A percentile compares a stretch with the other conserved stretches of the same genome.
Conservation (phyloP, 2,888 invertebrate species). For the Aleiodes alternator region DNA sequence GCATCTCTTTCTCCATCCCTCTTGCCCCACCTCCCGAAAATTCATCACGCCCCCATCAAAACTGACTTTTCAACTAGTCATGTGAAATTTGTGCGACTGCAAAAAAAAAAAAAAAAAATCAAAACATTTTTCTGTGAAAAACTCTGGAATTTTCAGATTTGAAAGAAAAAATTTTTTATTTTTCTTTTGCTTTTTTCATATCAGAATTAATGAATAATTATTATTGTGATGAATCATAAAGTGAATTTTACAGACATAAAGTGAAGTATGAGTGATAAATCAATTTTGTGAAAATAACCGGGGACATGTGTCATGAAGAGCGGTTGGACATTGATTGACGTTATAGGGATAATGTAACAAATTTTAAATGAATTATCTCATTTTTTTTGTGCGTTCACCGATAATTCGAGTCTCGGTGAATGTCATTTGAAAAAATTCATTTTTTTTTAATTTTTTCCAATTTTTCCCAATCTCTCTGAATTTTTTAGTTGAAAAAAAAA, state of each 20-base stretch:
- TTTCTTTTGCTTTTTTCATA: background rate
- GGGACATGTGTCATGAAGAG: conserved; percentile 10
- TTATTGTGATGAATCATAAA: background rate
- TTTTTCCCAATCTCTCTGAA: too few relatives aligned
- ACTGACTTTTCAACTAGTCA: background rate
- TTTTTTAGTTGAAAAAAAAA: too few relatives aligned
- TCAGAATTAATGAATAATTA: background rate
- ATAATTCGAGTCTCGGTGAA: conserved; percentile 45
- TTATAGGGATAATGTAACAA: conserved; percentile 38
- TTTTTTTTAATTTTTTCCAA: too few relatives aligned
- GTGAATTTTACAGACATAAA: conserved; percentile 2
- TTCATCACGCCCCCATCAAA: conserved; percentile 11
- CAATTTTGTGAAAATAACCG: background rate
- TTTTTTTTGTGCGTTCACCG: conserved; percentile 3
- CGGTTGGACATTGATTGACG: conserved; percentile 42
- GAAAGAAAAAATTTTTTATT: too few relatives aligned
- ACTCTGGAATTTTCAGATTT: too few relatives aligned
- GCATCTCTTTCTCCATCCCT: too few relatives aligned
- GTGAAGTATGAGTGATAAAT: conserved; percentile 18
- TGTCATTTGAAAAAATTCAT: background rate
- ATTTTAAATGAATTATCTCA: conserved; percentile 30
- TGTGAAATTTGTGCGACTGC: background rate
- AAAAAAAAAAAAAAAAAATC: too few relatives aligned
- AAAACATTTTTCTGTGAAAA: background rate
- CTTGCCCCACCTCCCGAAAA: conserved; percentile 24